Evolutionary conservation across 2,113 vertebrate genomes (phyloP), one percentile per base, ranked within the genome.

Genomic region (Dipodomys stephensi): DNA sequence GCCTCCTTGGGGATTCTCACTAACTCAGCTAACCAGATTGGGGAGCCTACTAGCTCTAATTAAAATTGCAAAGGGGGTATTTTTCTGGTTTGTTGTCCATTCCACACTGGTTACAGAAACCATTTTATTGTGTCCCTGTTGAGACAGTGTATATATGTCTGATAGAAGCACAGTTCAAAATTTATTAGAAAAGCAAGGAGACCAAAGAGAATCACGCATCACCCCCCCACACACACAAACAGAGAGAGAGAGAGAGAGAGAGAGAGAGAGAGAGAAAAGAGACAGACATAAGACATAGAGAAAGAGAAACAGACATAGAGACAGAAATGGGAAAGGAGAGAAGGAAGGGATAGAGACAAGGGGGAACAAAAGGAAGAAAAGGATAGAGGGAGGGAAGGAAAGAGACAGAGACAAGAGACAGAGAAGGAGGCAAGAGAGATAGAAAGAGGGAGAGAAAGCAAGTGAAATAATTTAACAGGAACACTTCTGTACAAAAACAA

Each of bases 131-230:
- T 30, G 53, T 69, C 83, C 82, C 91, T 81, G 77, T 82, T 92
- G 79, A 95, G 85, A 72, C 62, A 65, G 25, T 0, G 0, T 65
- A 18, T 65, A 18, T 6, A 22, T 68, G 4, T 69, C 88, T 62
- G 25, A 15, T 32, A 69, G 62, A 85, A 95, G 62, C 67, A 74
- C 76, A 30, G 73, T 78, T 69, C 0, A 0, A 82, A n/a, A 71
- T 85, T 92, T 94, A 74, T 88, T 93, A 90, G 69, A 80, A 82
- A 60, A 92, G 49, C 84, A 87, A 94, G 82, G 90, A 93, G 93
- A 92, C 78, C 39, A 64, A 91, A 94, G 77, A 65, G 28, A 84
- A 30, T 72, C 84, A 60, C 87, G 84, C 72, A 71, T 69, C 68
- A 90, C 93, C 68, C n/a, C 11, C 49, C 11, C 49, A 53, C 49